phyloP scores from a whole-genome alignment of 2,888 invertebrate genomes.

The Lymantria dispar region DNA sequence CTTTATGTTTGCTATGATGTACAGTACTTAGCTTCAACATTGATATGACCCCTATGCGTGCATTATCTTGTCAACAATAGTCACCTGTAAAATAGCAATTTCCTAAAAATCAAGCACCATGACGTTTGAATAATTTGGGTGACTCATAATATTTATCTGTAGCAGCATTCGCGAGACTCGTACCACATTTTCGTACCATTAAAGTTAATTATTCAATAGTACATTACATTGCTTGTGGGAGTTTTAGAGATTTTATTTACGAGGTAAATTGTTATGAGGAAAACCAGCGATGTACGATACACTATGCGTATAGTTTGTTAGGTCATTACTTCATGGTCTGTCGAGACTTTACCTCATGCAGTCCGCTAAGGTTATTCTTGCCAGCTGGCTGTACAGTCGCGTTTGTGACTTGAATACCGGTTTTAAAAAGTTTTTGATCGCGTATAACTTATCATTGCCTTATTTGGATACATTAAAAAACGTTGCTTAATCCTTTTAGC shows the following conservation, averaged over 20 bases:
- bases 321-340: conserved; percentile 28
- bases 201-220: neutral
- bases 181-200: conserved; percentile 3
- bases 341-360: conserved; percentile 46
- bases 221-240: conserved; percentile 16
- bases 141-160: conserved; percentile 17
- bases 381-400: conserved; percentile 55
- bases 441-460: conserved; percentile 34
- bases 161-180: conserved; percentile 8
- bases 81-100: conserved; percentile 26
- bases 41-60: conserved; percentile 14
- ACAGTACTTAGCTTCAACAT: conserved; percentile 8
- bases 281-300: conserved; percentile 27
- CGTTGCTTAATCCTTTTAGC: conserved; percentile 33
- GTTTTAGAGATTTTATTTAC: conserved; percentile 2
- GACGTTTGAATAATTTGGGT: conserved; percentile 18
- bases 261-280: neutral
- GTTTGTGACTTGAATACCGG: conserved; percentile 44
- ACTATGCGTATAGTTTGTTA: conserved; percentile 12
- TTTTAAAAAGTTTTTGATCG: conserved; percentile 42
- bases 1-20: no score
- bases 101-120: conserved; percentile 17
- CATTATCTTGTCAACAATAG: conserved; percentile 19
- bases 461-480: conserved; percentile 30
- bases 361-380: conserved; percentile 61